A percentile compares a stretch with the other conserved stretches of the same genome.
phyloP scores from a whole-genome alignment of 2,888 invertebrate genomes.

The Heliconius cydno region DNA sequence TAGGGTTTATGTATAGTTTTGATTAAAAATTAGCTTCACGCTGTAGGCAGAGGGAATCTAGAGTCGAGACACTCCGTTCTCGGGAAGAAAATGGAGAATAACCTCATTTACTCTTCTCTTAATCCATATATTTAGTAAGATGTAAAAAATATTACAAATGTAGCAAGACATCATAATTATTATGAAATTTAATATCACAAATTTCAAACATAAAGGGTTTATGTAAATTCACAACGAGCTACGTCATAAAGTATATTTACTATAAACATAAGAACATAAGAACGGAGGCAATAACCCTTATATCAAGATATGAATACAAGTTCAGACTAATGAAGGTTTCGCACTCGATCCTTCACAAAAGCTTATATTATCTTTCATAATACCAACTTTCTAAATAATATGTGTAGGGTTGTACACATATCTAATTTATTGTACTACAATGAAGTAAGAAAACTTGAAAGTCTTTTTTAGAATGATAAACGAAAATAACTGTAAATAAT shows the following conservation, averaged over 20 bases:
- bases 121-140: no score
- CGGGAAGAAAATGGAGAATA: no score
- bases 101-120: no score
- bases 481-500: no score
- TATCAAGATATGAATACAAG: constrained; percentile 60
- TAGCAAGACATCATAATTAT: not conserved
- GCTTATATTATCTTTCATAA: constrained; percentile 43
- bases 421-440: not conserved
- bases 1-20: not conserved
- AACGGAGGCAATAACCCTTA: constrained; percentile 47
- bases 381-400: constrained; percentile 37
- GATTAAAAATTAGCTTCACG: not conserved
- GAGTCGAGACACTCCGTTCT: no score
- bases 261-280: constrained; percentile 33
- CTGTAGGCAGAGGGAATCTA: no score
- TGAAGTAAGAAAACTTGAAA: not conserved
- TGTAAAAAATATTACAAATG: no score
- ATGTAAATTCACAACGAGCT: constrained; percentile 11
- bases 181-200: not conserved
- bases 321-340: constrained; percentile 58
- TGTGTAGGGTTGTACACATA: constrained; percentile 23
- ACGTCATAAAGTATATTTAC: constrained; percentile 32
- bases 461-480: no score
- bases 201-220: constrained; percentile 23
- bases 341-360: constrained; percentile 39